Conservation (phyloP, 2,797 vertebrate genomes). For the Dipus sagitta region DNA sequence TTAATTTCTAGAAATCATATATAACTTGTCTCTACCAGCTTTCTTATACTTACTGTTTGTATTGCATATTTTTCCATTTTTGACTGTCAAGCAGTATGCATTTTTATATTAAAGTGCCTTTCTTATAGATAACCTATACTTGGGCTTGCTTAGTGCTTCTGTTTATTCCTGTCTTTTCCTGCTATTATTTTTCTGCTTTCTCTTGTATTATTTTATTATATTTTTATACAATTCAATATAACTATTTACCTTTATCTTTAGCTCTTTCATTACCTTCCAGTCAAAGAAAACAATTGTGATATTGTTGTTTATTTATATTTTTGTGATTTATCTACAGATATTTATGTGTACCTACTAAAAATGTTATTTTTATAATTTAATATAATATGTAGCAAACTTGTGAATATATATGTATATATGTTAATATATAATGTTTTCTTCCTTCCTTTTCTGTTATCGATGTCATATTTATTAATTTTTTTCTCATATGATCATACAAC, state of each 20-base stretch:
- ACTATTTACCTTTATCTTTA: background rate
- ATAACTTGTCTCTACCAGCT: background rate
- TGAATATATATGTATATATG: background rate
- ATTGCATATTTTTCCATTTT: background rate
- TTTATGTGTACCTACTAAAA: background rate
- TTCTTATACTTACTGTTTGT: background rate
- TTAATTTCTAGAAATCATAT: background rate
- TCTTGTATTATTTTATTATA: background rate
- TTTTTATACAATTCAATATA: background rate
- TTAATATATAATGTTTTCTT: background rate
- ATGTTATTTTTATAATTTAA: background rate
- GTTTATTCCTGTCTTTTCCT: background rate
- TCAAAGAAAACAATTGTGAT: background rate
- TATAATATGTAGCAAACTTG: background rate
- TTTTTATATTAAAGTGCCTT: background rate
- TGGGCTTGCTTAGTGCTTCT: background rate
- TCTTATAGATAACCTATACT: background rate
- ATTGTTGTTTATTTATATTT: background rate
- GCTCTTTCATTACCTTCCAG: background rate
- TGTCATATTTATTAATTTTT: background rate
- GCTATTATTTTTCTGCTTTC: background rate
- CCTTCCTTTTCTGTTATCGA: background rate
- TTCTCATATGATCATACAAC: background rate
- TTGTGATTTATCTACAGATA: constrained; percentile 8
- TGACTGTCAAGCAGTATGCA: background rate